A percentile compares a stretch with the other conserved stretches of the same genome.
phyloP scores from a whole-genome alignment of 2,113 vertebrate genomes.

The Saguinus midas region DNA sequence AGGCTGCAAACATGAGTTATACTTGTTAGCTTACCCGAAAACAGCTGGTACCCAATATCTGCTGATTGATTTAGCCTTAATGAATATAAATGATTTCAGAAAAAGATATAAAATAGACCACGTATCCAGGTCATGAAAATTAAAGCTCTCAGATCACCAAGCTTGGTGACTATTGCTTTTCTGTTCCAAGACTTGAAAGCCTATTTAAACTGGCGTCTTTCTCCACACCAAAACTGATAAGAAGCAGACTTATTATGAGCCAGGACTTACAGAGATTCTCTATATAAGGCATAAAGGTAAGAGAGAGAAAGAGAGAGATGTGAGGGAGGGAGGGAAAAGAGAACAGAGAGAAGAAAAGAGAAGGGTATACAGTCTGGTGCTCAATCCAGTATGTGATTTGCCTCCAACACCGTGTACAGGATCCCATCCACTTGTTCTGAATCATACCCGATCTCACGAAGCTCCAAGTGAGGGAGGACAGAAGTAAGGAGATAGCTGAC shows the following conservation, averaged over 20 bases:
- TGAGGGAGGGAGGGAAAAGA: accelerated
- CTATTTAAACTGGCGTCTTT: constrained; percentile 53
- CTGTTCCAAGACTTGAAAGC: constrained; percentile 31
- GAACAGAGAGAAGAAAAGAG: accelerated
- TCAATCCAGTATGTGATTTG: constrained; percentile 80
- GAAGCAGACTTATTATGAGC: constrained; percentile 49
- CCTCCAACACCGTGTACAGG: constrained; percentile 88
- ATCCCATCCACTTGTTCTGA: constrained; percentile 86
- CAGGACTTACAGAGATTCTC: constrained; percentile 47
- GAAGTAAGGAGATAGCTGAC: constrained; percentile 86
- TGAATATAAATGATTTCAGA: constrained; percentile 45
- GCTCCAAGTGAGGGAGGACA: constrained; percentile 87
- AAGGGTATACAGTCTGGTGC: background rate
- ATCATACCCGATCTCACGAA: constrained; percentile 86
- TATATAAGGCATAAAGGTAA: constrained; percentile 52
- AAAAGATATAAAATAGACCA: constrained; percentile 46
- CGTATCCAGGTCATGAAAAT: constrained; percentile 37
- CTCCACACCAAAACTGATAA: constrained; percentile 42
- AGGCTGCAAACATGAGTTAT: constrained; percentile 22
- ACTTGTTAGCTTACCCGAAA: constrained; percentile 23
- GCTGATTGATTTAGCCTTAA: constrained; percentile 46
- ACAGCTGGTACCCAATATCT: constrained; percentile 48
- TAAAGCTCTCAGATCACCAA: constrained; percentile 51
- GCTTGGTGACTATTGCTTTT: constrained; percentile 50
- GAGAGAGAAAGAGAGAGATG: no score